Evolutionary conservation across 2,113 vertebrate genomes (phyloP).

Genomic region (Crotophaga sulcirostris): DNA sequence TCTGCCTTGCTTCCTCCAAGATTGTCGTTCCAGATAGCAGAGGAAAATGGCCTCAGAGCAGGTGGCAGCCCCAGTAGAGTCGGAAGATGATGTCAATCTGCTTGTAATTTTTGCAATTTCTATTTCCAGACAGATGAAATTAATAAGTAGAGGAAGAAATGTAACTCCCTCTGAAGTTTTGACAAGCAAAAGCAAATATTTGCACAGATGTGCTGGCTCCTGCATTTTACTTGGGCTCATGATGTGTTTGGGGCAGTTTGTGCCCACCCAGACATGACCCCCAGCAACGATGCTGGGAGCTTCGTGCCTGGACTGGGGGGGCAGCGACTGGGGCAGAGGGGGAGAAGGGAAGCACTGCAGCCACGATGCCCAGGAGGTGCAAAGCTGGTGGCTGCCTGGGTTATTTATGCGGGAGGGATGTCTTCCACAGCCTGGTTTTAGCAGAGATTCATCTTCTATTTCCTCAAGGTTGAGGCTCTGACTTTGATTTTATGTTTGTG

Average conservation of each 20-base stretch:
- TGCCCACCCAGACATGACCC: rapidly evolving
- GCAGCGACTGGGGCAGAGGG: background rate
- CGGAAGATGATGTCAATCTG: background rate
- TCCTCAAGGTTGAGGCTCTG: background rate
- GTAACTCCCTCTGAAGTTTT: background rate
- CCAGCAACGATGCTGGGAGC: background rate
- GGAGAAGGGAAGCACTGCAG: background rate
- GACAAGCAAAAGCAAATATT: conserved; percentile 22
- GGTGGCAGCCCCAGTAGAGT: background rate
- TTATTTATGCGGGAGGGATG: background rate
- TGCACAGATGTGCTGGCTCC: conserved; percentile 11
- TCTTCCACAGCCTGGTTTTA: background rate
- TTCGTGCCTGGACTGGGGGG: rapidly evolving
- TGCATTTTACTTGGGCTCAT: background rate
- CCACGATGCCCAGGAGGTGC: background rate
- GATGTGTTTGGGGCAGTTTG: background rate
- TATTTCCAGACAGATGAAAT: conserved; percentile 11
- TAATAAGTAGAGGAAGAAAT: conserved; percentile 6
- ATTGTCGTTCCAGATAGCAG: background rate
- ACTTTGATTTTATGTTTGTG: background rate
- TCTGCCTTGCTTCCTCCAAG: background rate
- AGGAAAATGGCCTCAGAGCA: background rate
- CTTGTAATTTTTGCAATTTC: background rate
- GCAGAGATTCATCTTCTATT: background rate
- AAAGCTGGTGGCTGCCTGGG: rapidly evolving